Base-by-base conservation (phyloP, 2,113 vertebrate genomes). In the Pavo muticus region DNA sequence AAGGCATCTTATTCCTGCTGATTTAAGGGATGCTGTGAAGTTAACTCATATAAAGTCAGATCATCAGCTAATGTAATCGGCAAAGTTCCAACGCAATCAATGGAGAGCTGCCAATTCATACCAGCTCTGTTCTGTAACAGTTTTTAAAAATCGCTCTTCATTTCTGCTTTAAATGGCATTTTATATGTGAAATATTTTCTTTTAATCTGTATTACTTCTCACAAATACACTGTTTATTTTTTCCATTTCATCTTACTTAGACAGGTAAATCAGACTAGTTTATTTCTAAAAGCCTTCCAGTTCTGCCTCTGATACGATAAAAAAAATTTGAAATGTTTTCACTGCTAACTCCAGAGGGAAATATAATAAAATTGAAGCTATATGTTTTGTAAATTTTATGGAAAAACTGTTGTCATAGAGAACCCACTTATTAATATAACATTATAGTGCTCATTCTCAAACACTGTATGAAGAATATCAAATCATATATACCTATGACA, bases 21-120 rank as follows among this genome's bases (percentile, higher is more conserved):
- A 95, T 97, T 97, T 96, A 96, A 89, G 89, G 82, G 91, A 85
- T 84, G 63, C 37, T 90, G 48, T 76, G 81, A 91, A 93, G 87
- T 76, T 93, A 91, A 84, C 59, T 94, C 81, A 48, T 63, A 92
- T 92, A 89, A 94, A 89, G 74, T 87, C 89, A 94, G 45, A 91
- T 85, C 59, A 44, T 92, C 63, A 67, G 70, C 68, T 97, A 96
- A 95, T 93, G 71, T 45, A 94, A 93, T 76, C 18, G 71, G 94
- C 93, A 91, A 74, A 90, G 79, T 68, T 97, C 95, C 93, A 95
- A 14, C 35, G 71, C 81, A 83, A 93, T 91, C 89, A 92, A 1
- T 94, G 93, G 94, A 95, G 37, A 29, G 52, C 87, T 96, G 90
- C 93, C 90, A 94, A 90, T 84, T 84, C 88, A 86, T 47, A 75